Evolutionary conservation across 2,888 invertebrate genomes (phyloP), one percentile per base, ranked within the genome.

Genomic region (Nematopogon swammerdamellus): DNA sequence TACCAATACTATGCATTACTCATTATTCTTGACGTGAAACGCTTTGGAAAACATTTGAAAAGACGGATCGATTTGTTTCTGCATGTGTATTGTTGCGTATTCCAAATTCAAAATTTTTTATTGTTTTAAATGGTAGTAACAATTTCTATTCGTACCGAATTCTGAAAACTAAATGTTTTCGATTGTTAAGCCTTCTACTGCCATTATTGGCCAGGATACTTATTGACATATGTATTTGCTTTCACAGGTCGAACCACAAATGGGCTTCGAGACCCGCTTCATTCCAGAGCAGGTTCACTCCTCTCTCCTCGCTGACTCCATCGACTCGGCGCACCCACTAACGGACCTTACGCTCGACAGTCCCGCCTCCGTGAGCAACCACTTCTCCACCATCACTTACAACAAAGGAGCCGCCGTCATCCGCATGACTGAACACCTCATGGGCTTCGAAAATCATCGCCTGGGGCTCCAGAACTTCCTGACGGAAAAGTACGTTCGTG

Each of bases 241-340:
- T 45, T 59, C 59, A 18, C 49, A 88, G 87, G 81, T 85, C n/a
- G 83, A 85, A 57, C 68, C 68, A 0, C 62, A 80, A 1, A 86
- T 87, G 85, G 84, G 85, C 36, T 62, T 90, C 51, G 82, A 81
- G 19, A 81, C 83, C 6, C 88, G 91, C 58, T 91, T 91, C 59
- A 84, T 90, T 1, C 72, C 81, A 0, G 85, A 87, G 50, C 86
- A 88, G 61, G 57, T 91, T 0, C 91, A 91, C 55, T 64, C 74
- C 0, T 83, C 86, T 4, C 72, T 90, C 50, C 67, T 69, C 0
- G 63, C 64, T 53, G 91, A 91, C 59, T 81, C 85, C n/a, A 67
- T 77, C 0, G 63, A 68, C 19, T 68, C 66, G 17, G 80, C 84
- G 0, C 83, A 85, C 47, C 80, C 91, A 0, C 65, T 91, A 56